Conservation (phyloP, 2,888 invertebrate species). For the Neoascia interrupta region DNA sequence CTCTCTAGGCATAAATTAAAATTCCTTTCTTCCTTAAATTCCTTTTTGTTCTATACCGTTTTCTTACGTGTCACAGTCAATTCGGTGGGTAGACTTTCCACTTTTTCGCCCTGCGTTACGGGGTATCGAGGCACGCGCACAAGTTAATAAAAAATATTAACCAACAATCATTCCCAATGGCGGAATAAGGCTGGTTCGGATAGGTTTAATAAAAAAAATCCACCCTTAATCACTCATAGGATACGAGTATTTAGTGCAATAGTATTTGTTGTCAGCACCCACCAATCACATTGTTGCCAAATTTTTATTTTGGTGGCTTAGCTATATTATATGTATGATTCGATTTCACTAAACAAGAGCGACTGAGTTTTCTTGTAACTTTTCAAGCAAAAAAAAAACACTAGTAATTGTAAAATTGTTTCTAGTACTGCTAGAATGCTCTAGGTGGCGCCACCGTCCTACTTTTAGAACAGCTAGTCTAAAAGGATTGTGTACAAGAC, state of each 20-base stretch:
- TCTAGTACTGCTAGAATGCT: neutral
- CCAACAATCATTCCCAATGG: neutral
- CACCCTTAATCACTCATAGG: constrained; percentile 48
- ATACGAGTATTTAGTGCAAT: constrained; percentile 23
- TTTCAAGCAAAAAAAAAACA: no score
- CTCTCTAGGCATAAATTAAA: no score
- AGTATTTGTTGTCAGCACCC: constrained; percentile 39
- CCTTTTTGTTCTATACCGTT: neutral
- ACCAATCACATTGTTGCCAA: constrained; percentile 50
- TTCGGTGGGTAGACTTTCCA: constrained; percentile 9
- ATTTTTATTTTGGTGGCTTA: constrained; percentile 6
- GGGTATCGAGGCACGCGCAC: constrained; percentile 37
- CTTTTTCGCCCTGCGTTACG: neutral
- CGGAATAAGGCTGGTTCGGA: neutral
- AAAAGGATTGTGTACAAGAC: constrained; percentile 10
- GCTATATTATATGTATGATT: no score
- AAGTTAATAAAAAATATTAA: constrained; percentile 18
- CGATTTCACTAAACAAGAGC: no score
- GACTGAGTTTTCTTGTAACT: neutral
- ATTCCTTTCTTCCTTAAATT: neutral
- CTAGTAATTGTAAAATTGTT: neutral
- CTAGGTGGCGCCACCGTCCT: constrained; percentile 11
- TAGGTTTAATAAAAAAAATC: constrained; percentile 15
- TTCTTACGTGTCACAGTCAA: no score
- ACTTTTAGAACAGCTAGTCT: neutral